Conservation (phyloP, 2,113 vertebrate species). For the Sinocyclocheilus maitianheensis region DNA sequence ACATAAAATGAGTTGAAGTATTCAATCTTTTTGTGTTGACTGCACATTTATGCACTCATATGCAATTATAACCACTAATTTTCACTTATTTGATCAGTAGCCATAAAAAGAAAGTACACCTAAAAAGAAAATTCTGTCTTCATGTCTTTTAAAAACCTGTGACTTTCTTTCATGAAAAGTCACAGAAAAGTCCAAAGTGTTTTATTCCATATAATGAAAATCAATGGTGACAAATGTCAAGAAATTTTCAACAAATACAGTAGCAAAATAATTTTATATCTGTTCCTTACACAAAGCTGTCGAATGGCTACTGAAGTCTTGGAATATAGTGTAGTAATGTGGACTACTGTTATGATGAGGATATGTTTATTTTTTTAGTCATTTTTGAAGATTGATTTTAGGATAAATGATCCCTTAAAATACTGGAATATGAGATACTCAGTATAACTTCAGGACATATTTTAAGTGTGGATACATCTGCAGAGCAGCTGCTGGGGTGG, state of each 20-base stretch:
- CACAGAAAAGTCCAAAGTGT: not conserved
- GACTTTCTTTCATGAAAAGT: too few relatives aligned
- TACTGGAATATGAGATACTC: not conserved
- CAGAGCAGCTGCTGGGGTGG: constrained; percentile 29
- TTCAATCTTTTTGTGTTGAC: not conserved
- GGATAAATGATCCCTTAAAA: not conserved
- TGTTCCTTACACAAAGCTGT: not conserved
- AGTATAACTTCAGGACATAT: not conserved
- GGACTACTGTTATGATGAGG: too few relatives aligned
- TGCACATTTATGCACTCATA: not conserved
- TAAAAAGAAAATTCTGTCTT: too few relatives aligned
- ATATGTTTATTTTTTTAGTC: too few relatives aligned
- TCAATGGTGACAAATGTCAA: not conserved
- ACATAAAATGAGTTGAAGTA: not conserved
- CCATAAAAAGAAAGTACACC: not conserved
- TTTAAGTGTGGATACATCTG: constrained; percentile 11
- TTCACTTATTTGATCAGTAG: not conserved
- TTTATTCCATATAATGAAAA: not conserved
- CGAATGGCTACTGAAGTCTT: not conserved
- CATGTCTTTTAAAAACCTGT: too few relatives aligned
- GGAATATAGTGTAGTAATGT: too few relatives aligned
- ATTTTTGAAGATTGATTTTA: not conserved
- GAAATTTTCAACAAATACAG: not conserved
- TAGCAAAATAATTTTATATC: not conserved
- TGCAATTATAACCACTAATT: not conserved